Conservation (phyloP, 2,797 vertebrate genomes). For the Poecilia wingei region DNA sequence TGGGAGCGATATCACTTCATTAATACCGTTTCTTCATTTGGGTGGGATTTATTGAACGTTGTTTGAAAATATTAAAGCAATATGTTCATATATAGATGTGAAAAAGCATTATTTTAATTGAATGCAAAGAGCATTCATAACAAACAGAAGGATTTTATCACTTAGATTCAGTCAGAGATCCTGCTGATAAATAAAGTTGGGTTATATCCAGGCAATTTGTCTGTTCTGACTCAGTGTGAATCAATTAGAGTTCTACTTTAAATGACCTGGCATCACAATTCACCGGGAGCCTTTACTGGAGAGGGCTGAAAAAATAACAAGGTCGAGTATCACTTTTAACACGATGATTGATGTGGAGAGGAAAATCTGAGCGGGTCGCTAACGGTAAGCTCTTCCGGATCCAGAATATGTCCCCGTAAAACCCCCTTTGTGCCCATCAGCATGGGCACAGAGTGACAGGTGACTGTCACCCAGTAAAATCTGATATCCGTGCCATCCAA, state of each 20-base stretch:
- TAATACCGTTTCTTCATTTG: not conserved
- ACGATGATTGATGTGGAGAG: constrained; percentile 8
- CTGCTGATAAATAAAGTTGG: constrained; percentile 1
- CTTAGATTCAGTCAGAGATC: not conserved
- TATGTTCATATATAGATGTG: not conserved
- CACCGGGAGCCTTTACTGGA: constrained; percentile 29
- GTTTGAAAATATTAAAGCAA: not conserved
- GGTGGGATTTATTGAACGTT: not conserved
- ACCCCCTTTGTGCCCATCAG: constrained; percentile 14
- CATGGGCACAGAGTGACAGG: constrained; percentile 27
- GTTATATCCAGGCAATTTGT: constrained; percentile 6
- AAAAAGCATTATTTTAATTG: not conserved
- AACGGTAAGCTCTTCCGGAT: constrained; percentile 10
- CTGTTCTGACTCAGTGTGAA: constrained; percentile 8
- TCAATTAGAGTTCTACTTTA: constrained; percentile 1
- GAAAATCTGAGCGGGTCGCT: constrained; percentile 26
- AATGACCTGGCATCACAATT: constrained; percentile 6
- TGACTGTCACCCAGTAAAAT: constrained; percentile 34
- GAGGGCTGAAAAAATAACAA: constrained; percentile 39
- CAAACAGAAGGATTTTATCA: not conserved
- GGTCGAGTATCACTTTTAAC: constrained; percentile 31
- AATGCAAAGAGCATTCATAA: not conserved
- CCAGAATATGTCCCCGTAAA: constrained; percentile 15
- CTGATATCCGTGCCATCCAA: constrained; percentile 2
- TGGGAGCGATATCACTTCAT: too few species aligned